Base-by-base conservation (phyloP, 2,888 invertebrate species). In the Scaptomyza flava region DNA sequence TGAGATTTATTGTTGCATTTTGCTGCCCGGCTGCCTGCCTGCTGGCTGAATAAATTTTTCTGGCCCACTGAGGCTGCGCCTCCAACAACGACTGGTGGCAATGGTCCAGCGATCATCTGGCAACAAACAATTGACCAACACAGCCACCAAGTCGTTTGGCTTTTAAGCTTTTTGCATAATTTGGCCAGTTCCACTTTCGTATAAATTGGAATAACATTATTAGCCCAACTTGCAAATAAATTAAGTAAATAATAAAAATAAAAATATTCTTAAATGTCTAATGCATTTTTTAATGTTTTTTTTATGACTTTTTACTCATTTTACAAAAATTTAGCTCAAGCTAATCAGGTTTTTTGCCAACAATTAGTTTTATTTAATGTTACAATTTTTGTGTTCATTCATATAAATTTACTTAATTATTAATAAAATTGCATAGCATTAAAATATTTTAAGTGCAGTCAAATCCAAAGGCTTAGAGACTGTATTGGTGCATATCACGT, bases 1-100 rank as follows among this genome's bases (percentile, higher is more conserved):
- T 89, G 87, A 90, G 90, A 90, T 90, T 90, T 90, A 90, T 90
- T 90, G 87, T 90, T 90, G 87, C 90, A 81, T 83, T 77, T 89
- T 77, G 73, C 71, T 77, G 85, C 77, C 72, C 69, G 71, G 30
- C 59, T 57, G 43, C 34, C 59, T 43, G 58, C 47, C 23, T 41
- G 20, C 64, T 69, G 70, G 60, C 62, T 67, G 70, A 66, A 74
- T 74, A 77, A 20, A 72, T 74, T 71, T 53, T 50, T 76, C 33
- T 23, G 20, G 20, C 42, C 47, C 43, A 17, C 46, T 63, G 59
- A 31, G 20, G 36, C 62, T 48, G 66, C 41, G 12, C 43, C 53
- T 30, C 14, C 57, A 17, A 38, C 43, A 56, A 51, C 52, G 30
- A 59, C 66, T 79, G 82, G 81, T 82, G 82, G 82, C 87, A 87